Evolutionary conservation across 2,113 vertebrate species (phyloP), one percentile per base, ranked within the genome.

Genomic region (Rhipidura dahli): DNA sequence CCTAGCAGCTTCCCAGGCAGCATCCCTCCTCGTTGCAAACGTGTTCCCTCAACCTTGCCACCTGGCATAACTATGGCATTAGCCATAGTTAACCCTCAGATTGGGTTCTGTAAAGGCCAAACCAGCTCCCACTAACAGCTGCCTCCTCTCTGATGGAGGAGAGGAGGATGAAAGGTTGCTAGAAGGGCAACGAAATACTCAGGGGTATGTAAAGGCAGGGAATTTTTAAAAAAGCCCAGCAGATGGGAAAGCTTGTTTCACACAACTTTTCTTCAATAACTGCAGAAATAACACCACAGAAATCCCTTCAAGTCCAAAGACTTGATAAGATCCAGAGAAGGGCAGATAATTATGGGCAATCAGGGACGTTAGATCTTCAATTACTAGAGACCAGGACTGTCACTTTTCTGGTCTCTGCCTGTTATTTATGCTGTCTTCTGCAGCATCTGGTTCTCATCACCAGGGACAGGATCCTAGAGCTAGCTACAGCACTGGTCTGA

Each of bases 361-460:
- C 42, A 80, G 63, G 51, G 51, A 83, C 39, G 60, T 69, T 76
- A 90, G 72, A 63, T 90, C 82, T 78, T 75, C 76, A 91, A 85
- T 79, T 89, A 83, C 63, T 30, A 17, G 59, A 88, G 63, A 91
- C 47, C 71, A 83, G 39, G 51, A 78, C 57, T 54, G 65, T 83
- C 78, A 85, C 26, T 88, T 66, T 85, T 83, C 56, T 77, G 39
- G 72, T 91, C 66, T 91, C 63, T 93, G 66, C 27, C 5, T 7
- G 27, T 94, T 69, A 90, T 47, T 95, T 80, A 88, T 54, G 47
- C 27, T 63, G 64, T 30, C 59, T 85, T 90, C 75, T 80, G 63
- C 39, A 85, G 66, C 84, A 95, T 76, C 87, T 96, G 96, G 50
- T 64, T 95, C 85, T 86, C 59, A 63, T 94, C 82, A 80, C 8